These are phyloP conservation scores for Champsocephalus esox DNA, from an alignment of 2,797 vertebrate genomes.

Conservation along the genomic window DNA sequence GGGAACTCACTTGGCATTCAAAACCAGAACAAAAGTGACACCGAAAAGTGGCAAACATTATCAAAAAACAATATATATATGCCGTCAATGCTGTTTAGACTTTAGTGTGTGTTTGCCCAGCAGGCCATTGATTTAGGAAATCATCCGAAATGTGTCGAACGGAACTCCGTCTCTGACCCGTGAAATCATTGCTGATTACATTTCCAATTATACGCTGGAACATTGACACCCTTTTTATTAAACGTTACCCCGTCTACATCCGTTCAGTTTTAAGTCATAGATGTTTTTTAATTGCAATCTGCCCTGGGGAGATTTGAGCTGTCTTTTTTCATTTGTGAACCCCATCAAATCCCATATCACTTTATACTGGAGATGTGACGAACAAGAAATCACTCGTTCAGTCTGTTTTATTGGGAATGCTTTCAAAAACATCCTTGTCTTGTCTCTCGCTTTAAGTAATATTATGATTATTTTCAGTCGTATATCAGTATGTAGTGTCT, in stretches of 20 bases:
- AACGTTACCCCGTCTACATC: not conserved
- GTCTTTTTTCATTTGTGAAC: constrained; percentile 3
- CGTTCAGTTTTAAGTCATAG: not conserved
- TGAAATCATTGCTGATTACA: constrained; percentile 45
- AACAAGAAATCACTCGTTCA: no score
- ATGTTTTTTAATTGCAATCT: not conserved
- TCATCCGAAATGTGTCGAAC: constrained; percentile 36
- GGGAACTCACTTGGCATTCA: constrained; percentile 2
- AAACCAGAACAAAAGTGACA: constrained; percentile 10
- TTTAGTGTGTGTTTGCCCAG: constrained; percentile 5
- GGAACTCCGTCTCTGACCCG: constrained; percentile 31
- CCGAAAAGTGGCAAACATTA: not conserved
- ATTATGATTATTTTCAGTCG: no score
- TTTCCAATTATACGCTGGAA: constrained; percentile 16
- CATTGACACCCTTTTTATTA: constrained; percentile 1
- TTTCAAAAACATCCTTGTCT: no score
- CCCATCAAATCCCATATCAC: constrained; percentile 17
- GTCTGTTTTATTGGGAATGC: no score
- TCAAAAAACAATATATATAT: not conserved
- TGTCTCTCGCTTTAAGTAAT: no score
- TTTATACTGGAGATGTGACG: no score
- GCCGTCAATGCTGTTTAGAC: not conserved
- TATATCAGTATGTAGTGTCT: no score
- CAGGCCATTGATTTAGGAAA: constrained; percentile 39
- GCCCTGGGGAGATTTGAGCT: not conserved